Conservation (phyloP, 2,888 invertebrate species). For the Nemurella pictetii region DNA sequence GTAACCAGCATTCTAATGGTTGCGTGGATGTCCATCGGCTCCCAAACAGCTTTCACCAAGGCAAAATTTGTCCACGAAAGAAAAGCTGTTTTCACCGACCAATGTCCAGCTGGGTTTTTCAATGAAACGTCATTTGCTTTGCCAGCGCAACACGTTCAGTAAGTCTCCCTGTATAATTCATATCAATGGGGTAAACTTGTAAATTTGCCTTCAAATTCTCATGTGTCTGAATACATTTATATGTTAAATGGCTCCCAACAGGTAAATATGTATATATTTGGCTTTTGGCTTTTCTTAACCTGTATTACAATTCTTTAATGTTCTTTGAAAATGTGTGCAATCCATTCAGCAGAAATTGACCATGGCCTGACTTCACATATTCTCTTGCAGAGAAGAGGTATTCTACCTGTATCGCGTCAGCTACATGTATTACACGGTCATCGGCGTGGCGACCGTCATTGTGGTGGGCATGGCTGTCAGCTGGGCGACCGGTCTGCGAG, state of each 20-base stretch:
- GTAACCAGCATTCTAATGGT: constrained; percentile 62
- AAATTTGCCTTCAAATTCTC: too few relatives aligned
- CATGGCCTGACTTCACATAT: too few relatives aligned
- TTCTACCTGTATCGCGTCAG: constrained; percentile 62
- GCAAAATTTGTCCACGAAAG: constrained; percentile 67
- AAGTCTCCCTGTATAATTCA: too few relatives aligned
- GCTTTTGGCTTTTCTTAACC: too few relatives aligned
- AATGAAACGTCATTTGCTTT: background rate
- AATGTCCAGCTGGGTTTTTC: constrained; percentile 47
- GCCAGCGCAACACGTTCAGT: too few relatives aligned
- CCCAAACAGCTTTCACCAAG: constrained; percentile 66
- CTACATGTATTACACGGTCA: constrained; percentile 68
- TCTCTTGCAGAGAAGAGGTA: constrained; percentile 16
- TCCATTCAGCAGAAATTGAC: too few relatives aligned
- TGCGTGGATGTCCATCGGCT: constrained; percentile 70
- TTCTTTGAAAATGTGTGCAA: too few relatives aligned
- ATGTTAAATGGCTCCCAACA: too few relatives aligned
- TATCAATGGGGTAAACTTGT: too few relatives aligned
- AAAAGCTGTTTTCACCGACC: constrained; percentile 60
- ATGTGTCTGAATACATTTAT: too few relatives aligned
- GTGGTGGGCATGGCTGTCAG: constrained; percentile 65
- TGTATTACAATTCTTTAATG: too few relatives aligned
- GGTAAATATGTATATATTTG: too few relatives aligned
- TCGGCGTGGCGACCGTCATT: constrained; percentile 63
- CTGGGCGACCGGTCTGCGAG: constrained; percentile 60